Evolutionary conservation across 2,888 invertebrate genomes (phyloP), one percentile per base, ranked within the genome.

Genomic region (Chrysomela aeneicollis): DNA sequence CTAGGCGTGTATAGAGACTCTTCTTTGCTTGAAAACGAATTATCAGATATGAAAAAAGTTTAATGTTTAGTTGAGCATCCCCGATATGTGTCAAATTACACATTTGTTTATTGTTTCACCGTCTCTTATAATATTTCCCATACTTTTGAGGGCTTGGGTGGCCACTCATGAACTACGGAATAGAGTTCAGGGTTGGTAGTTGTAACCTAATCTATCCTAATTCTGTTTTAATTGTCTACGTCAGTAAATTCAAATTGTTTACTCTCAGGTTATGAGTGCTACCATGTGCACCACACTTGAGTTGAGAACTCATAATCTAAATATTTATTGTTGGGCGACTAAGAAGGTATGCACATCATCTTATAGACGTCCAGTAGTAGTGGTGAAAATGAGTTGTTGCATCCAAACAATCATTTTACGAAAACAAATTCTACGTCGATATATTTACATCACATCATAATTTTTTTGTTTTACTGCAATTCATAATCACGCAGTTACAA

Each of bases 221-320:
- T 66, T 67, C 69, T 71, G 70, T 69, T 70, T 59, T 71, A 70
- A 73, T 74, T 72, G 71, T 71, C 64, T 58, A 70, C 71, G 72
- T 74, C 75, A 71, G 75, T 74, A 75, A 76, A 73, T 77, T 74
- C 71, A 73, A 68, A 76, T 73, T 78, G 78, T 78, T 78, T 78
- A 78, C 74, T 73, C 74, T 74, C 47, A 57, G 46, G 46, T 57
- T 76, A 75, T 76, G 77, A 77, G 77, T 76, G 75, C 71, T 74
- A 68, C 77, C 79, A 79, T 78, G 77, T 79, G 79, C 73, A 72
- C 72, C 74, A 75, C 79, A 79, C 79, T 79, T 78, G 78, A 79
- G 72, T 73, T 64, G 70, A 74, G 75, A 66, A 69, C 71, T 68
- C 57, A 70, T 74, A 71, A 77, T 73, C 75, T 78, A 78, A 78